Base-by-base conservation (phyloP, 2,888 invertebrate genomes). In the Notodonta dromedarius region DNA sequence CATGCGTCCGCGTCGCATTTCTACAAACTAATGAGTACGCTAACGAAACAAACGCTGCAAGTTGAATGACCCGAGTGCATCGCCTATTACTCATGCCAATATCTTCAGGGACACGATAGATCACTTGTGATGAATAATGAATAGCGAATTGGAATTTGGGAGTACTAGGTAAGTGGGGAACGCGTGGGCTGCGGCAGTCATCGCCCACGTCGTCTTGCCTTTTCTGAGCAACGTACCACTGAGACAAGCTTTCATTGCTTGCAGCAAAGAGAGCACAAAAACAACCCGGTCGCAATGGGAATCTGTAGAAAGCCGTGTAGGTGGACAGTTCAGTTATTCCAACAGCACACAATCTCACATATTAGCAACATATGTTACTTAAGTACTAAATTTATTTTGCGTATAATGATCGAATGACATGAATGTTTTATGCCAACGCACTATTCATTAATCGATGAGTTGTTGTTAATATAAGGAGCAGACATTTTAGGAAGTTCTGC, bases 221-320 rank as follows among this genome's bases (percentile, higher is more conserved):
- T 90, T 81, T 86, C 77, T 81, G 90, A 87, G 73, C 71, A 67
- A 61, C 72, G 71, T 68, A 76, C 74, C 66, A 65, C 73, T 67
- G 78, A 69, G 44, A 64, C 67, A 63, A 80, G 86, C 89, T 90
- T 89, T 90, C 88, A 77, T 84, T 84, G 79, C 74, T 56, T 65
- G 62, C 65, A 59, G 58, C 82, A 67, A 66, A 60, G 62, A 71
- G 66, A 62, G 52, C 62, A 65, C 61, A 65, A 66, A 68, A 71
- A 76, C 69, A 66, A 67, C 69, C 74, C 64, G 70, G 67, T 73
- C 63, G 65, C 66, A 66, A 59, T 69, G 62, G 59, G 69, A 68
- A 56, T 56, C 56, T 74, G 73, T 79, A 88, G 87, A 87, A 89
- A 88, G 85, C 67, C n/a, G 79, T 79, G 90, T 90, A 84, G 90